phyloP scores from a whole-genome alignment of 2,113 vertebrate species.

The western clawed frog (Xenopus tropicalis) region UCB_Xtro_10.0 CM004446.2:143330001-143330500 shows the following conservation, averaged over 20 bases:
- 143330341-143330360: too few species aligned
- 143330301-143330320: constrained; percentile 50
- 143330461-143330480: too few species aligned
- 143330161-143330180: constrained; percentile 69
- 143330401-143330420: too few species aligned
- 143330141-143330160: constrained; percentile 64
- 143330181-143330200: constrained; percentile 61
- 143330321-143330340: constrained; percentile 1
- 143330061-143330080: constrained; percentile 73
- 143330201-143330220: constrained; percentile 70
- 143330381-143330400: too few species aligned
- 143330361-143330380: too few species aligned
- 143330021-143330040: constrained; percentile 44
- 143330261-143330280: constrained; percentile 47
- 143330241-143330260: constrained; percentile 47
- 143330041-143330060: constrained; percentile 59
- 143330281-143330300: constrained; percentile 62
- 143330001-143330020: too few species aligned
- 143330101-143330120: constrained; percentile 69
- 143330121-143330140: constrained; percentile 62
- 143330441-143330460: too few species aligned
- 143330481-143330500: too few species aligned
- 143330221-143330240: constrained; percentile 69
- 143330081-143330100: constrained; percentile 58
- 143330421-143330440: too few species aligned